phyloP scores from a whole-genome alignment of 2,888 invertebrate species.

The Himalopsyche tibetana region DNA sequence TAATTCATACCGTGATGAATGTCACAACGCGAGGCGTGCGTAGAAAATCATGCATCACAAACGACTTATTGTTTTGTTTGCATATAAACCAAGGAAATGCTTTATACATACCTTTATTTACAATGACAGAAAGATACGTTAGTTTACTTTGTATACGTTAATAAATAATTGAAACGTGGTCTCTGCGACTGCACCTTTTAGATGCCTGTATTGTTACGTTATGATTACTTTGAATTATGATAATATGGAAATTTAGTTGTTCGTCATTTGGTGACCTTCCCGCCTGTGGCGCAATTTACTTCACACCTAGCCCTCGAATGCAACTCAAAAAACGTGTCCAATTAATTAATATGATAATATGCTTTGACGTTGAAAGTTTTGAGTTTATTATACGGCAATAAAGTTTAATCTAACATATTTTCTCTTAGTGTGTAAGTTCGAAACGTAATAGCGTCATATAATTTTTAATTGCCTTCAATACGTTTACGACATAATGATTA shows the following conservation, averaged over 20 bases:
- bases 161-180: neutral
- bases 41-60: neutral
- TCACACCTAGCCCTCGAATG: too few relatives aligned
- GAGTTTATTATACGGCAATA: neutral
- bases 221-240: conserved; percentile 2
- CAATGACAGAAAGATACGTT: neutral
- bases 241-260: conserved; percentile 10
- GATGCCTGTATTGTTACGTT: conserved; percentile 1
- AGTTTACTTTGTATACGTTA: neutral
- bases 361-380: too few relatives aligned
- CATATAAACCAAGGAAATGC: neutral
- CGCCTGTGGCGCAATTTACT: too few relatives aligned
- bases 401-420: neutral
- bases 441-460: neutral
- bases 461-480: too few relatives aligned
- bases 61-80: neutral
- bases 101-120: neutral
- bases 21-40: conserved; percentile 5
- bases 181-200: neutral
- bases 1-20: neutral
- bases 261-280: neutral
- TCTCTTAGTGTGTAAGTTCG: neutral
- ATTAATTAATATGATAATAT: too few relatives aligned
- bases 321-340: too few relatives aligned
- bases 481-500: too few relatives aligned